A percentile compares a stretch with the other conserved stretches of the same genome.
phyloP scores from a whole-genome alignment of 2,888 invertebrate species.

The Gasteruption jaculator region DNA sequence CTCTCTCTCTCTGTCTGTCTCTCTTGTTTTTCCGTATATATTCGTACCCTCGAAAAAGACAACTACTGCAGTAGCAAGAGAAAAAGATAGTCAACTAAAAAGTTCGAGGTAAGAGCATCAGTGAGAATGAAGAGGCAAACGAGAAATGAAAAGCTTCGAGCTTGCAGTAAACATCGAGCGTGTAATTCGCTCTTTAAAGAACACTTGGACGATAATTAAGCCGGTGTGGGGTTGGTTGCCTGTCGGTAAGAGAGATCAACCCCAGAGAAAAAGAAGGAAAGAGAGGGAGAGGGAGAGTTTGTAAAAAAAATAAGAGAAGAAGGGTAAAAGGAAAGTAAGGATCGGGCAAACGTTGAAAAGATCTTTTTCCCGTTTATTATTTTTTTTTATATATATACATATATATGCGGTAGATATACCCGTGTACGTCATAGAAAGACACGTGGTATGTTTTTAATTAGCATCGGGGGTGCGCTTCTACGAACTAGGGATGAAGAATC shows the following conservation, averaged over 20 bases:
- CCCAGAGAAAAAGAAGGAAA: slow-evolving; percentile 12
- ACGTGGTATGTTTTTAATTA: slow-evolving; percentile 43
- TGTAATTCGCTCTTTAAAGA: slow-evolving; percentile 52
- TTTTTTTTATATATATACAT: too few relatives aligned
- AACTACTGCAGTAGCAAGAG: slow-evolving; percentile 4
- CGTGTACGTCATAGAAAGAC: slow-evolving; percentile 43
- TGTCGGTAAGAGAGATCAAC: slow-evolving; percentile 3
- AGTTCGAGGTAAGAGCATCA: slow-evolving; percentile 6
- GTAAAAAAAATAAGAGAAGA: slow-evolving; percentile 13
- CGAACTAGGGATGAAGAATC: slow-evolving; percentile 30
- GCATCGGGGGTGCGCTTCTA: slow-evolving; percentile 34
- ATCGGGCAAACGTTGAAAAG: slow-evolving; percentile 34
- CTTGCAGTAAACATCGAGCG: slow-evolving; percentile 48
- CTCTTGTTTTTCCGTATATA: slow-evolving; percentile 18
- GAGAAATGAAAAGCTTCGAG: slow-evolving; percentile 44
- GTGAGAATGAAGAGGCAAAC: slow-evolving; percentile 23
- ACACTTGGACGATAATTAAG: slow-evolving; percentile 48
- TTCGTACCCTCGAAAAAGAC: slow-evolving; percentile 9
- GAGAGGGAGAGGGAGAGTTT: slow-evolving; percentile 15
- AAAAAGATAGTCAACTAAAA: too few relatives aligned
- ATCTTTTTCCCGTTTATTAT: slow-evolving; percentile 43
- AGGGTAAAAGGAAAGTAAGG: slow-evolving; percentile 7
- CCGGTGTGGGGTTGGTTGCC: slow-evolving; percentile 30
- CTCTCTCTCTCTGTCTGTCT: slow-evolving; percentile 13
- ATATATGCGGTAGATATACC: too few relatives aligned